Conservation (phyloP, 2,888 invertebrate genomes). For the Therioaphis trifolii region DNA sequence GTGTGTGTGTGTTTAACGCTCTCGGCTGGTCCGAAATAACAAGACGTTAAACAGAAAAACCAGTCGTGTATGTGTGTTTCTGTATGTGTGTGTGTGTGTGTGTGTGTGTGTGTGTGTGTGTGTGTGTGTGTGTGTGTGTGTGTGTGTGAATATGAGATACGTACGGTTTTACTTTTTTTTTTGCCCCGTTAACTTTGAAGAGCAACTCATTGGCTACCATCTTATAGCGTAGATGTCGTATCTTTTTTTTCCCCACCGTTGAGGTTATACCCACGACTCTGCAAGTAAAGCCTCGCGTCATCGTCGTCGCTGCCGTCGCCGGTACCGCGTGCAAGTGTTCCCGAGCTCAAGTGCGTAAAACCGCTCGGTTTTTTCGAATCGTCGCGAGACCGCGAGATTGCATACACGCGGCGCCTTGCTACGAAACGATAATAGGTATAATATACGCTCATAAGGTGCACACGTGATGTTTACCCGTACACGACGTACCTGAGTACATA, state of each 20-base stretch:
- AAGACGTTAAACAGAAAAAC: too few species aligned
- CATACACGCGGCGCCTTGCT: slow-evolving; percentile 44
- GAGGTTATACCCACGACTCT: too few species aligned
- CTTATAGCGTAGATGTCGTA: too few species aligned
- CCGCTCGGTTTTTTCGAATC: background rate
- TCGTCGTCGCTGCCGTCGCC: background rate
- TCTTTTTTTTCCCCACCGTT: background rate
- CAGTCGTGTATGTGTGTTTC: background rate
- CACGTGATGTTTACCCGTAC: slow-evolving; percentile 1
- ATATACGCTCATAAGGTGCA: background rate
- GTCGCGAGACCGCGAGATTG: slow-evolving; percentile 9
- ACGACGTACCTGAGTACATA: background rate
- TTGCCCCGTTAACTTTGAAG: too few species aligned
- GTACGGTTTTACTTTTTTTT: too few species aligned
- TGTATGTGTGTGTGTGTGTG: background rate
- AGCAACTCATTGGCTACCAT: too few species aligned
- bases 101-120: background rate
- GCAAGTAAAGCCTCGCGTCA: background rate
- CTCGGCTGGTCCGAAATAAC: too few species aligned
- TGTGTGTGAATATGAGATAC: too few species aligned
- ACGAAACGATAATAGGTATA: too few species aligned
- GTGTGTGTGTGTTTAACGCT: too few species aligned
- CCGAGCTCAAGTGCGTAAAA: background rate
- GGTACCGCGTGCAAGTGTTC: background rate
- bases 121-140: background rate